These are phyloP conservation scores for Alviniconcha strummeri DNA, from an alignment of 2,888 invertebrate genomes.

Conservation along the genomic window DNA sequence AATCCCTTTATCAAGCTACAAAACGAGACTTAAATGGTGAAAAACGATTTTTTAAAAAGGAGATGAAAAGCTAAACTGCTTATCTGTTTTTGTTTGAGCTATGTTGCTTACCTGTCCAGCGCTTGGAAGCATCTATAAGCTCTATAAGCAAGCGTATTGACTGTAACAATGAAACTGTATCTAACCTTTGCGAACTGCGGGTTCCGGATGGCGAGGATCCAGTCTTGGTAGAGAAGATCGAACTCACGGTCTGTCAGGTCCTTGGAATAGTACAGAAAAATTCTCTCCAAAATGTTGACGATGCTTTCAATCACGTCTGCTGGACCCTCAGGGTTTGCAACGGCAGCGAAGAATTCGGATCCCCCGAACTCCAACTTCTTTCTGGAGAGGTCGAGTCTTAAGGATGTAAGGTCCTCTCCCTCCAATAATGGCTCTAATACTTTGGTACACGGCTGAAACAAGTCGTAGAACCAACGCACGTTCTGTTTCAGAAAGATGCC, in stretches of 20 bases:
- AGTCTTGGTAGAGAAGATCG: constrained; percentile 50
- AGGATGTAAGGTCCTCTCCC: constrained; percentile 34
- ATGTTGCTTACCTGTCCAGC: too few species aligned
- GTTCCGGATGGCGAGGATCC: constrained; percentile 52
- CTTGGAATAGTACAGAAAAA: constrained; percentile 39
- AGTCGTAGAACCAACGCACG: constrained; percentile 43
- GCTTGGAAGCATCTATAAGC: too few species aligned
- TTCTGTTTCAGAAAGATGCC: constrained; percentile 26
- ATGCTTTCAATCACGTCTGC: constrained; percentile 41
- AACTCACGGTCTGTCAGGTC: constrained; percentile 35
- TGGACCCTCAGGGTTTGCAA: constrained; percentile 21
- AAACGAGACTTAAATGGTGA: too few species aligned
- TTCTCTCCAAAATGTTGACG: constrained; percentile 43
- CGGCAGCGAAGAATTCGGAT: constrained; percentile 20
- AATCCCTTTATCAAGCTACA: too few species aligned
- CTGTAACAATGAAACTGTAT: too few species aligned
- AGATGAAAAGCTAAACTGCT: too few species aligned
- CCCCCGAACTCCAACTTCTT: constrained; percentile 44
- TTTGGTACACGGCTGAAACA: constrained; percentile 40
- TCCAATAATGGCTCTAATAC: constrained; percentile 22
- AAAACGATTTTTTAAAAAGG: too few species aligned
- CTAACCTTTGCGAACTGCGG: constrained; percentile 33
- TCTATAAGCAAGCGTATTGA: too few species aligned
- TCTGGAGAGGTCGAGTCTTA: constrained; percentile 41
- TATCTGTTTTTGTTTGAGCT: too few species aligned